These are phyloP conservation scores for Vulpes lagopus DNA, from an alignment of 2,113 vertebrate genomes.

Conservation along the genomic window DNA sequence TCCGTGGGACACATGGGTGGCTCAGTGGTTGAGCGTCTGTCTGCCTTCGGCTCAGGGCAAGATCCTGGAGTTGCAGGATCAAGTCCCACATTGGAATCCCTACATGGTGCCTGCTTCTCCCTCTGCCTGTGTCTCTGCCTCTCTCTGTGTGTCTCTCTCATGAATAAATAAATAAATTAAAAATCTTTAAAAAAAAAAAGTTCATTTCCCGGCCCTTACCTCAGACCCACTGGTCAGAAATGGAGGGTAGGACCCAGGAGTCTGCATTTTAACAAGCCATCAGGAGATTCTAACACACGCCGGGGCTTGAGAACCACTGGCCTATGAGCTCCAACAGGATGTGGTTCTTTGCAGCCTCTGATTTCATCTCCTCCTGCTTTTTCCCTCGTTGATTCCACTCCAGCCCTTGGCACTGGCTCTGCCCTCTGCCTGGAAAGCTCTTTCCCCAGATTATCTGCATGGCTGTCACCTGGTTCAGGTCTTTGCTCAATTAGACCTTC, in stretches of 20 bases:
- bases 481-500: neutral
- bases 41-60: no score
- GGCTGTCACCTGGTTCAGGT: neutral
- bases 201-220: no score
- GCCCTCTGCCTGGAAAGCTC: neutral
- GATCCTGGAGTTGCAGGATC: no score
- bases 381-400: neutral
- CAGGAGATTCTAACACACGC: neutral
- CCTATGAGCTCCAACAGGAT: no score
- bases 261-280: neutral
- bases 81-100: no score
- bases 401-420: neutral
- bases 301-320: neutral
- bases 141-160: no score
- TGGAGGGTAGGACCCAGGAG: neutral
- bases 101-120: no score
- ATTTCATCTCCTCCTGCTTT: neutral
- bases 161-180: no score
- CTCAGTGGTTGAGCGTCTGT: no score
- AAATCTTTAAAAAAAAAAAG: no score
- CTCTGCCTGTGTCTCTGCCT: no score
- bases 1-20: no score
- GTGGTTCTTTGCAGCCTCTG: neutral
- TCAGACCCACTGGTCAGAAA: neutral
- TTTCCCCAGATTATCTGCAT: neutral